These are phyloP conservation scores for Phalacrocorax carbo DNA, from an alignment of 2,113 vertebrate species.

Conservation along the genomic window DNA sequence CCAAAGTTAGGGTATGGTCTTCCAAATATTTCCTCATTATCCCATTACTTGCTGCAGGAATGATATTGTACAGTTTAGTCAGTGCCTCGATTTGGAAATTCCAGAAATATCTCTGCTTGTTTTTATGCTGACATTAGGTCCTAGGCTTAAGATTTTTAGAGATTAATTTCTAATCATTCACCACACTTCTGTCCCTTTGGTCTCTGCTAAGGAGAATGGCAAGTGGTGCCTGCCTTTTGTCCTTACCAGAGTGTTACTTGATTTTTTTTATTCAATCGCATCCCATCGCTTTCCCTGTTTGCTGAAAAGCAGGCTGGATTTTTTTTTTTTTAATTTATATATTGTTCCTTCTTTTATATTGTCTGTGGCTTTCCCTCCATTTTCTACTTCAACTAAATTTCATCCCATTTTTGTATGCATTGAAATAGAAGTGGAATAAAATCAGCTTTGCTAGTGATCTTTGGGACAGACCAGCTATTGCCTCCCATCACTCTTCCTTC, in stretches of 20 bases:
- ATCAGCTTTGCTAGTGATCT: not conserved
- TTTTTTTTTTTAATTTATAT: not conserved
- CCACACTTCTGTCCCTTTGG: not conserved
- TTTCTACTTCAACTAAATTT: slow-evolving; percentile 1
- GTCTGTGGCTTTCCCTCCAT: not conserved
- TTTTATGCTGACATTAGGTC: not conserved
- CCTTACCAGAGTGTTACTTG: not conserved
- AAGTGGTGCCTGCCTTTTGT: not conserved
- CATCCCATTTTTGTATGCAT: not conserved
- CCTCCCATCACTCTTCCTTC: not conserved
- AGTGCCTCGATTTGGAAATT: not conserved
- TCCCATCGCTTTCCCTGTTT: not conserved
- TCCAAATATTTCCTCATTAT: not conserved
- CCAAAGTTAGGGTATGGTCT: not conserved
- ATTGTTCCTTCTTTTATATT: not conserved
- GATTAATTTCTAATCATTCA: not conserved
- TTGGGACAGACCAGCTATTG: slow-evolving; percentile 2
- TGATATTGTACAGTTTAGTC: not conserved
- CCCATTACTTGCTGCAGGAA: not conserved
- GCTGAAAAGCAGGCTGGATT: not conserved
- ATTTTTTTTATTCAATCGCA: not conserved
- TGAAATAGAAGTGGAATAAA: not conserved
- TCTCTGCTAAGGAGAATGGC: not conserved
- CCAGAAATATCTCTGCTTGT: not conserved
- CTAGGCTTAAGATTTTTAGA: not conserved